Evolutionary conservation across 92 coral and sea anemone genomes (phyloP), one percentile per base, ranked within the genome.

Genomic region (Epizoanthus fatuus): DNA sequence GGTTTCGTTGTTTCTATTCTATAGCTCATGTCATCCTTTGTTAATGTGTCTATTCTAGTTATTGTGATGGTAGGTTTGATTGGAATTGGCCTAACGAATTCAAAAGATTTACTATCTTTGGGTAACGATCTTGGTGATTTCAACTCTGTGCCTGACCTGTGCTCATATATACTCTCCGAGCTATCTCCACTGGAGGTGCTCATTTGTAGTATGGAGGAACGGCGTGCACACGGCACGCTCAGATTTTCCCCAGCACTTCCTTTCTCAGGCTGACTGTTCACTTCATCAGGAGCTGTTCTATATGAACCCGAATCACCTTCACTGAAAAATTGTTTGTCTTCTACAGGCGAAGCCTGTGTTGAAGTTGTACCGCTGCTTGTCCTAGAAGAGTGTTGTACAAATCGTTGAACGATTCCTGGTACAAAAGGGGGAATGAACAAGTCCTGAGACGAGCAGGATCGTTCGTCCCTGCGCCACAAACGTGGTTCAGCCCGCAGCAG

Each of bases 41-140:
- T 83, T 65, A 91, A 73, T 51, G 98, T 92, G 80, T 95, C 98
- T 57, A 92, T 95, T 55, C 98, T 92, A 17, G 98, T 95, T 42
- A 95, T 95, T 35, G 96, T 95, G 58, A 95, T 95, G 15, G 89
- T 88, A 0, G 98, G 98, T 69, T 95, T 95, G 13, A 95, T 95
- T 4, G 98, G 98, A 75, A 95, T 95, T n/a, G 98, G 98, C 66
- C 98, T 92, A 39, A 95, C 98, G 89, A 95, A 95, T 93, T 95
- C 98, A 86, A 95, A 95, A 59, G 96, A 95, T 87, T 90, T 95
- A 91, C 95, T 92, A 72, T 93, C 95, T 22, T 86, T 84, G 15
- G 94, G 93, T 63, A 92, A 80, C 53, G 85, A 69, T 63, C 91
- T 88, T 13, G 98, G 98, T 11, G 98, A 90, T 76, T 91, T 95